phyloP scores from a whole-genome alignment of 1,140 invertebrate genomes.

The Trachymyrmex septentrionalis region DNA sequence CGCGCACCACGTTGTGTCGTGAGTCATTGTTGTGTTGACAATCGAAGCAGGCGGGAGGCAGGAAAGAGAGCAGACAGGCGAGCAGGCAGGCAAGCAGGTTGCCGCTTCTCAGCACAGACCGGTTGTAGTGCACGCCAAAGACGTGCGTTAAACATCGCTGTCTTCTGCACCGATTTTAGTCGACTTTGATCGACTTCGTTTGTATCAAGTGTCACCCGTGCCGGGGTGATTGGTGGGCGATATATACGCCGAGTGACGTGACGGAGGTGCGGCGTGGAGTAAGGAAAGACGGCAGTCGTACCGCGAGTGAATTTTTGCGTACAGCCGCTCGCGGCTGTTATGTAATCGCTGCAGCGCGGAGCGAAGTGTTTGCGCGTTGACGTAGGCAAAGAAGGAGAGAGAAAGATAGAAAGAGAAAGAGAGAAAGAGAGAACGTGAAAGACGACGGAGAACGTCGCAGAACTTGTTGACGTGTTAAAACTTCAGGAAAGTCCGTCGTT shows the following conservation, averaged over 20 bases:
- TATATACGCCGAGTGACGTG: conserved; percentile 33
- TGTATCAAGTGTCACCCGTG: background rate
- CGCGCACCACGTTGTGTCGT: conserved; percentile 60
- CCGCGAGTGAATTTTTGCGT: conserved; percentile 54
- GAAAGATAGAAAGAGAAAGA: background rate
- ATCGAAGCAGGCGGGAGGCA: conserved; percentile 38
- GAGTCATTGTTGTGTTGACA: conserved; percentile 77
- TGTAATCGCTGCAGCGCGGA: conserved; percentile 57
- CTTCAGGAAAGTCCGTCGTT: background rate
- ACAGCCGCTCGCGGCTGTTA: conserved; percentile 52
- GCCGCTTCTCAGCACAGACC: conserved; percentile 17
- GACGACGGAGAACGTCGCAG: background rate
- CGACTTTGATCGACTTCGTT: background rate
- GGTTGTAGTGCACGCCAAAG: background rate
- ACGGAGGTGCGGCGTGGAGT: background rate
- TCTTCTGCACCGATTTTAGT: background rate
- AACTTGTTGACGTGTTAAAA: background rate
- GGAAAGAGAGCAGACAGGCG: background rate
- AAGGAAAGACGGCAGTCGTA: background rate
- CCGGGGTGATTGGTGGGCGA: conserved; percentile 27
- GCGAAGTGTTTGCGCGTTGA: conserved; percentile 37
- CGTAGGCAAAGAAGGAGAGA: conserved; percentile 26
- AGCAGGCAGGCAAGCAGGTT: conserved; percentile 13
- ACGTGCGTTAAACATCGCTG: background rate
- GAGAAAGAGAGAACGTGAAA: background rate